phyloP scores from a whole-genome alignment of 2,113 vertebrate genomes.

The Hystrix cristata region DNA sequence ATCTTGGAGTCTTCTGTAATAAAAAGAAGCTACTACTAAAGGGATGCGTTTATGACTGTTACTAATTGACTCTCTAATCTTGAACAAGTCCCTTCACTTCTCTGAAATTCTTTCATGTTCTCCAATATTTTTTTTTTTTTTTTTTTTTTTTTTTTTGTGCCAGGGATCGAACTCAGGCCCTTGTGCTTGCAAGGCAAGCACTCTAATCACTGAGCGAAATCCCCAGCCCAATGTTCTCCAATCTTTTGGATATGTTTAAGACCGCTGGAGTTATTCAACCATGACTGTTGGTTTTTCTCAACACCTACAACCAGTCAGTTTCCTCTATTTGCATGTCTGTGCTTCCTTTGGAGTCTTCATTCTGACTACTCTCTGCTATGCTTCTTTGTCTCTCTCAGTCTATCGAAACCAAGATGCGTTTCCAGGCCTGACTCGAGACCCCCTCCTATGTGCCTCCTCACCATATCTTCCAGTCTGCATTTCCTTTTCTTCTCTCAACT shows the following conservation, averaged over 20 bases:
- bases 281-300: not conserved
- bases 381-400: not conserved
- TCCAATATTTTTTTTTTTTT: too few species aligned
- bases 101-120: not conserved
- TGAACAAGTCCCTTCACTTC: not conserved
- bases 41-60: not conserved
- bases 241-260: not conserved
- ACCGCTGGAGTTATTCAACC: not conserved
- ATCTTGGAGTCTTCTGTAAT: not conserved
- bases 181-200: too few species aligned
- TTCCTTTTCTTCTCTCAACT: not conserved
- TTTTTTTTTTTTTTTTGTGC: too few species aligned
- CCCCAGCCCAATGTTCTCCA: too few species aligned
- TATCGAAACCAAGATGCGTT: not conserved
- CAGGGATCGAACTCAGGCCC: too few species aligned
- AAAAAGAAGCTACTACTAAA: not conserved
- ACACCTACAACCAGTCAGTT: not conserved
- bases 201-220: too few species aligned
- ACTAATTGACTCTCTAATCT: not conserved
- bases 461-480: not conserved
- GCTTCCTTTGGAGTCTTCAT: fast-evolving
- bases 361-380: not conserved
- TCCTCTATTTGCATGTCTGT: not conserved
- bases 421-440: not conserved
- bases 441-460: not conserved